Base-by-base conservation (phyloP, 2,888 invertebrate species). In the Clanis bilineata region DNA sequence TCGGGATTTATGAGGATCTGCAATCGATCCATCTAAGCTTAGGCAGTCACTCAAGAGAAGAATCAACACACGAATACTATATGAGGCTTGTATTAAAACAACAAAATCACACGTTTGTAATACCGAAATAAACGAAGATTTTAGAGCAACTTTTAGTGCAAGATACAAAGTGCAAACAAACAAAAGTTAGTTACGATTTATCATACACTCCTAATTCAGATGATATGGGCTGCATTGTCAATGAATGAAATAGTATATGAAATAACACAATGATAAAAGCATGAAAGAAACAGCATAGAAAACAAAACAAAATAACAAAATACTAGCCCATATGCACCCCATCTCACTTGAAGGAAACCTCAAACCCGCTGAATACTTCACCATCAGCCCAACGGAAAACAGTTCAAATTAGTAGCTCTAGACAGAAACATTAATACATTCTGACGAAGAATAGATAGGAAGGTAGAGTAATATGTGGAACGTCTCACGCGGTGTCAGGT, bases 381-480 rank as follows among this genome's bases (percentile, higher is more conserved):
- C 55, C 55, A 56, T 56, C 22, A 56, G n/a, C 39, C 21, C 22
- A 55, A 18, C 36, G 18, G 1, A n/a, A 41, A 41, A 39, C 23
- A 57, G 28, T 21, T 6, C 15, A 41, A 15, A 28, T 39, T 25
- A 56, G 23, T 39, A 39, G 56, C n/a, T 23, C n/a, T 41, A 39
- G 38, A 41, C 6, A 25, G 39, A 28, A 57, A 41, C 41, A 57
- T 43, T 57, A 56, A 56, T 56, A 66, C 75, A 67, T 80, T 83
- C 81, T 80, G 83, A 83, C 38, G 36, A 45, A 57, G 32, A 57
- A 15, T 15, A 47, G 36, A 15, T 23, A 45, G 57, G 10, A 39
- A 32, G 54, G 23, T 15, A 41, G 22, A 43, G 45, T 47, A 45
- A 45, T 41, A 47, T 66, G 10, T 45, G 36, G 32, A 28, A 18